phyloP scores from a whole-genome alignment of 2,797 vertebrate genomes.

The Phrynocephalus vlangalii region DNA sequence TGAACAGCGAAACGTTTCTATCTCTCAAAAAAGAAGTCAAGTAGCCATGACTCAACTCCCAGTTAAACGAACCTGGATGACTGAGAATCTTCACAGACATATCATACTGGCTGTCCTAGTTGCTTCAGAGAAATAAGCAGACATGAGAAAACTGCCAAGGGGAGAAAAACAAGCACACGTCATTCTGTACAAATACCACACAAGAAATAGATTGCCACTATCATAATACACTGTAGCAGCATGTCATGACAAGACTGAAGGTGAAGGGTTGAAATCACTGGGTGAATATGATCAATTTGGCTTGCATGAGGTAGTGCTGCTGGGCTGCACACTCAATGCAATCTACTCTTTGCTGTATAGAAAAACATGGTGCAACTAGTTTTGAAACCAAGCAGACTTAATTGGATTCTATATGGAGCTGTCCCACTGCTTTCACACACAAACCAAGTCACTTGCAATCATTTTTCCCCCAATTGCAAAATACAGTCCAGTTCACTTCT shows the following conservation, averaged over 20 bases:
- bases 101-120: background rate
- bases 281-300: background rate
- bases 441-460: background rate
- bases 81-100: no score
- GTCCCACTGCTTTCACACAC: background rate
- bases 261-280: background rate
- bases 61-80: no score
- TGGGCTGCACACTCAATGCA: background rate
- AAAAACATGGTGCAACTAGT: background rate
- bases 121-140: background rate
- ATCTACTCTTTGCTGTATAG: background rate
- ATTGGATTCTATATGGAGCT: background rate
- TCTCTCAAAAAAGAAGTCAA: no score
- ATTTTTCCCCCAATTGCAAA: background rate
- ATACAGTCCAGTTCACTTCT: background rate
- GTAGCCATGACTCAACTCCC: no score
- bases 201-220: background rate
- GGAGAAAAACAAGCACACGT: no score
- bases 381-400: conserved; percentile 3
- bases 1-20: no score
- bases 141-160: background rate
- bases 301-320: background rate
- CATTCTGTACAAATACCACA: no score
- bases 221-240: background rate
- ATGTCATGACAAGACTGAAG: background rate